Evolutionary conservation across 1,140 invertebrate species (phyloP), one percentile per base, ranked within the genome.

Genomic region (Plectrocnemia conspersa): DNA sequence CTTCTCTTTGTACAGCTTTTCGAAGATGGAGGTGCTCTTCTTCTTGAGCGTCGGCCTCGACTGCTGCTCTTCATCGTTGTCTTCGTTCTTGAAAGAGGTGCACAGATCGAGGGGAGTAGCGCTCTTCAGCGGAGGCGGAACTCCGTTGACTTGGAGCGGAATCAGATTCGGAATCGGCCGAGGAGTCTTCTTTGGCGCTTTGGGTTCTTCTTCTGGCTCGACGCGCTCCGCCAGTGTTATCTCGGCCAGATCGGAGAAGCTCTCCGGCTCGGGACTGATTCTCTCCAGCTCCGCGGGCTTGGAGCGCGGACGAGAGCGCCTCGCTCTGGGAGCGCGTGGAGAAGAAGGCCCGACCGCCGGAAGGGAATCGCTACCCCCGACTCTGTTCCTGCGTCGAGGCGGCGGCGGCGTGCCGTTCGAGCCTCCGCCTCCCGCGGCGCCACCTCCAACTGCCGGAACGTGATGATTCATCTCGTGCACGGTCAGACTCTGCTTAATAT

Each of bases 381-480:
- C 84, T 60, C 85, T 82, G 65, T 85, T 85, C 55, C 82, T 77
- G 7, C 79, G 72, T 25, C 54, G 48, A 0, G 22, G 9, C 0
- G 44, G 10, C 0, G 40, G 36, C 6, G 15, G 42, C 1, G 23
- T 23, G 6, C 22, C 23, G 13, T n/a, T 47, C 9, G 16, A 10
- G 18, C 45, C 45, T 3, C 24, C 50, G 22, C 2, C 27, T 7
- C 75, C 62, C 10, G 71, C 65, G 56, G 74, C 72, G 24, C 68
- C 70, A 44, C 75, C 67, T 36, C 77, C 74, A 3, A 68, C 66
- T 7, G 78, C 73, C 38, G 87, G 86, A 64, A 91, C 79, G 73
- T 91, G 87, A 66, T 91, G 87, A 73, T 91, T 90, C 74, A 90
- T 87, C 66, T 94, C 86, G 68, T 97, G 93, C 18, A 93, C 87